A percentile compares a stretch with the other conserved stretches of the same genome.
Evolutionary conservation across 2,888 invertebrate genomes (phyloP).

Genomic region (Drosophila meridiana): DNA sequence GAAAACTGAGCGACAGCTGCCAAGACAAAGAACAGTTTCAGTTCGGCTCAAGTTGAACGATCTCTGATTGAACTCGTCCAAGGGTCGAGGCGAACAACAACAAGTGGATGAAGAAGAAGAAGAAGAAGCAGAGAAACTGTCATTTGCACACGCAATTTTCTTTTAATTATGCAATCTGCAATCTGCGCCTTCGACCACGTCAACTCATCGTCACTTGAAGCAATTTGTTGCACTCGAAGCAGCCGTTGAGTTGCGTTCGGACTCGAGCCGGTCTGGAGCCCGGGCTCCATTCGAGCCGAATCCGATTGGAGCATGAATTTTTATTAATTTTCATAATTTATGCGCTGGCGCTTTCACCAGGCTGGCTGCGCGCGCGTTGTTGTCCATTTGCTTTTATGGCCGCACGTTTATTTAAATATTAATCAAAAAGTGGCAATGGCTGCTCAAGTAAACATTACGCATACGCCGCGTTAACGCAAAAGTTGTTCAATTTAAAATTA

Average conservation of each 20-base stretch:
- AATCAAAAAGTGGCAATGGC: slow-evolving; percentile 71
- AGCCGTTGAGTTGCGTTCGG: background rate
- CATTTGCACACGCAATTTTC: slow-evolving; percentile 53
- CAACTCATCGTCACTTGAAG: slow-evolving; percentile 68
- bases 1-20: slow-evolving; percentile 39
- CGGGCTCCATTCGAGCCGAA: background rate
- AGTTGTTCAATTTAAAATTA: slow-evolving; percentile 66
- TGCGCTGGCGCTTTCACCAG: slow-evolving; percentile 49
- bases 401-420: slow-evolving; percentile 75
- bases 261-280: background rate
- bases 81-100: slow-evolving; percentile 8
- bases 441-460: slow-evolving; percentile 59
- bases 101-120: slow-evolving; percentile 1
- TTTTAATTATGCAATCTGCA: slow-evolving; percentile 70
- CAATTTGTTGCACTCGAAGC: slow-evolving; percentile 49
- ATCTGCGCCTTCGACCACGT: slow-evolving; percentile 50
- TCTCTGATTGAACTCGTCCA: slow-evolving; percentile 24
- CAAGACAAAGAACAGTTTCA: slow-evolving; percentile 27
- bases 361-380: slow-evolving; percentile 20
- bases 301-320: slow-evolving; percentile 57
- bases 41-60: slow-evolving; percentile 3
- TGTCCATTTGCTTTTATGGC: slow-evolving; percentile 70
- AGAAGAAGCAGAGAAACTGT: slow-evolving; percentile 20
- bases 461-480: slow-evolving; percentile 44
- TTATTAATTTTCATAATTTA: slow-evolving; percentile 81